These are phyloP conservation scores for Eristalinus aeneus DNA, from an alignment of 2,888 invertebrate species.

Conservation along the genomic window DNA sequence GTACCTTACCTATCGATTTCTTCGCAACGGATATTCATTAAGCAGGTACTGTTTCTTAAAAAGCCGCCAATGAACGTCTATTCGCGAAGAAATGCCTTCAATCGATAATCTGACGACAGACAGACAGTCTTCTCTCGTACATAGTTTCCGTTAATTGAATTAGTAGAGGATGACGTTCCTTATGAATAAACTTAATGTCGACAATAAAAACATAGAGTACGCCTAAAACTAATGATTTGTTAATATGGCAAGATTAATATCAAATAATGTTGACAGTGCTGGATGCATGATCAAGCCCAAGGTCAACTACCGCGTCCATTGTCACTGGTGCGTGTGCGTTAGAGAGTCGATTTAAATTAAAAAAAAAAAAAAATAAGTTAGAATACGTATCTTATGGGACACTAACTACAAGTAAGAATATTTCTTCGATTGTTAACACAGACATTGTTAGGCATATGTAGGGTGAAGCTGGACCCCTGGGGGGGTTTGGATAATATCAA, in stretches of 20 bases:
- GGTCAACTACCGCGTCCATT: constrained; percentile 12
- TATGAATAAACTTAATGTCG: constrained; percentile 2
- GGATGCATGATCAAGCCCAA: constrained; percentile 42
- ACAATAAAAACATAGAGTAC: neutral
- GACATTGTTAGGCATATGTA: constrained; percentile 68
- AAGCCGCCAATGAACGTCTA: constrained; percentile 76
- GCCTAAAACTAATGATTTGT: constrained; percentile 73
- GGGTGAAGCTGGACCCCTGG: constrained; percentile 61
- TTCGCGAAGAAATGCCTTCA: constrained; percentile 76
- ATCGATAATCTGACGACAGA: neutral
- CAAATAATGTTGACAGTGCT: constrained; percentile 62
- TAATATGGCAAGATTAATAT: constrained; percentile 81
- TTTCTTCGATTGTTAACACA: constrained; percentile 59
- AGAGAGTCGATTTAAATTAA: constrained; percentile 35
- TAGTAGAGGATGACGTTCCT: constrained; percentile 13
- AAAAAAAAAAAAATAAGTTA: constrained; percentile 60
- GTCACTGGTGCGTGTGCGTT: constrained; percentile 14
- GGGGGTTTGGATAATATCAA: constrained; percentile 59
- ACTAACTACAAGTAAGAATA: constrained; percentile 37
- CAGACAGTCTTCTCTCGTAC: constrained; percentile 35
- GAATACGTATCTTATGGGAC: constrained; percentile 34
- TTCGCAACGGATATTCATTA: constrained; percentile 79
- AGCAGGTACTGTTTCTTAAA: constrained; percentile 13
- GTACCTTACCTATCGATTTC: constrained; percentile 78
- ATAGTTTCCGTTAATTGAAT: constrained; percentile 36